Evolutionary conservation across 2,797 vertebrate genomes (phyloP).

Genomic region (Arnoldichthys spilopterus): DNA sequence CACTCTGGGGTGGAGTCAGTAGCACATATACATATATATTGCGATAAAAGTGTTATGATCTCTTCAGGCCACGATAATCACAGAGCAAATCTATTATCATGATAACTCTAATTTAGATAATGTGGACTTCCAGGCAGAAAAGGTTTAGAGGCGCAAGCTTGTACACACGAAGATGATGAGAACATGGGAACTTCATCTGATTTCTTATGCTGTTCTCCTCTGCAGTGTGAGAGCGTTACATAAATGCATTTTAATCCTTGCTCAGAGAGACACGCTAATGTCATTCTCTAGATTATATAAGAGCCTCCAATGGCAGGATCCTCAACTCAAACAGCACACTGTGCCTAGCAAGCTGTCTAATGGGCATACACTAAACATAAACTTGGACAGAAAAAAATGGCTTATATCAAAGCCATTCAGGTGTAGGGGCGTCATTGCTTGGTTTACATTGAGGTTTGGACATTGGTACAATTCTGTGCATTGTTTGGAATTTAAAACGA

Average conservation of each 20-base stretch:
- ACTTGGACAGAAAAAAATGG: neutral
- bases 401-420: neutral
- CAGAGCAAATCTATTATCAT: no score
- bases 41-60: no score
- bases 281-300: slow-evolving; percentile 66
- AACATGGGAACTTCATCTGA: slow-evolving; percentile 17
- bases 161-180: neutral
- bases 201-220: slow-evolving; percentile 33
- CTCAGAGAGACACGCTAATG: slow-evolving; percentile 67
- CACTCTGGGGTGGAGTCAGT: no score
- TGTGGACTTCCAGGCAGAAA: neutral
- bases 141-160: no score
- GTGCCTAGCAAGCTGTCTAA: neutral
- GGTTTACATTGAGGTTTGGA: no score
- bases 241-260: slow-evolving; percentile 75
- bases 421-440: no score
- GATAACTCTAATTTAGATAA: no score
- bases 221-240: slow-evolving; percentile 68
- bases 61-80: no score
- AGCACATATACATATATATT: no score
- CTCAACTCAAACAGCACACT: slow-evolving; percentile 19
- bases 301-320: slow-evolving; percentile 53
- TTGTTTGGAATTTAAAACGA: no score
- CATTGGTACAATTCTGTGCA: no score
- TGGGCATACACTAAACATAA: neutral